Evolutionary conservation across 2,113 vertebrate species (phyloP).

Genomic region (Dicrurus megarhynchus): DNA sequence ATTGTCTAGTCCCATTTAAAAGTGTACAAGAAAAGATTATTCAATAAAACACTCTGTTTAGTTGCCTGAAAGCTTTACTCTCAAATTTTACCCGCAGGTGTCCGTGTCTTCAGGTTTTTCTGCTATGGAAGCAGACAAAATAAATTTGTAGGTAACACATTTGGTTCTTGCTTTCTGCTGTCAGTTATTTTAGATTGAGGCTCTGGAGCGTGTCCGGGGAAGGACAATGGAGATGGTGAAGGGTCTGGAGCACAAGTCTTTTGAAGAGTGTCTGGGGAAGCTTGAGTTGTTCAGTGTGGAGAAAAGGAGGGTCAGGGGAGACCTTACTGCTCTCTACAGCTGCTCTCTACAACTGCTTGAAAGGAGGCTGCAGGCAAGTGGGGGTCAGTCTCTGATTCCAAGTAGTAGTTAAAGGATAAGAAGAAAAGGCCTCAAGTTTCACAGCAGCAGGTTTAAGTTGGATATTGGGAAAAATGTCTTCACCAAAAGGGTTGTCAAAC

Average conservation of each 20-base stretch:
- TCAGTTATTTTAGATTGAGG: neutral
- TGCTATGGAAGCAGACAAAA: neutral
- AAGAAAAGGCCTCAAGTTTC: neutral
- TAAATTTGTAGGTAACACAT: neutral
- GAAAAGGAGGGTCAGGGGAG: neutral
- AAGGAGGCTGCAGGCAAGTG: neutral
- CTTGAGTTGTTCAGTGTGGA: neutral
- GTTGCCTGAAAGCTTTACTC: neutral
- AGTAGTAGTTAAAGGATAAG: neutral
- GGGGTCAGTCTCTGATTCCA: neutral
- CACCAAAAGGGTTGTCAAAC: neutral
- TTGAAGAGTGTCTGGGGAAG: neutral
- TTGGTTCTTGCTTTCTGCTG: neutral
- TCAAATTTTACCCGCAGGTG: neutral
- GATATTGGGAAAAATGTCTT: neutral
- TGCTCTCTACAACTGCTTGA: neutral
- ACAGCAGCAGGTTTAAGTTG: neutral
- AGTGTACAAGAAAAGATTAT: neutral
- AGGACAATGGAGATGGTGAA: neutral
- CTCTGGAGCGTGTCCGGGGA: accelerated
- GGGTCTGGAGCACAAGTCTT: neutral
- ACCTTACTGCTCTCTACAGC: neutral
- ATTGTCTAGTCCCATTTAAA: neutral
- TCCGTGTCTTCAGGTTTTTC: neutral
- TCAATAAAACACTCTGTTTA: neutral